A percentile compares a stretch with the other conserved stretches of the same genome.
These are phyloP conservation scores for Xanthia icteritia DNA, from an alignment of 2,888 invertebrate genomes.

Conservation along the genomic window DNA sequence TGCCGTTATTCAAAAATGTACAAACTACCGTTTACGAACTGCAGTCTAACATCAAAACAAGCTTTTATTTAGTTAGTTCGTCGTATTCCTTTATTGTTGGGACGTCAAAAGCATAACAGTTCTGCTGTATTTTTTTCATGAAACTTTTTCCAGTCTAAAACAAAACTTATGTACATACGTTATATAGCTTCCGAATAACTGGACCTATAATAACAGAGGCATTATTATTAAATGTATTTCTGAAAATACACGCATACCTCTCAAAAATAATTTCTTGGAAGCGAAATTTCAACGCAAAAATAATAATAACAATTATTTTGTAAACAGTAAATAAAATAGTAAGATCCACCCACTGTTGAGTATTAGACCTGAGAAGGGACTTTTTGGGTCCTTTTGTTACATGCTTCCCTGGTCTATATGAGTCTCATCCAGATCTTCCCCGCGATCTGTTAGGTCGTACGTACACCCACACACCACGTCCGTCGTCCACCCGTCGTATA, in stretches of 20 bases:
- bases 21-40: not conserved
- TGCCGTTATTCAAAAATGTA: not conserved
- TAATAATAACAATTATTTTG: not conserved
- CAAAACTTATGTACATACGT: not conserved
- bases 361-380: too few relatives aligned
- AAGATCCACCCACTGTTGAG: not conserved
- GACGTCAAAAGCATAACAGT: conserved; percentile 7
- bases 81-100: conserved; percentile 10
- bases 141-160: conserved; percentile 6
- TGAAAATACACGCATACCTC: not conserved
- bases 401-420: not conserved
- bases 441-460: not conserved
- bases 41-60: not conserved
- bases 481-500: not conserved
- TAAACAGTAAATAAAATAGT: not conserved
- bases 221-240: not conserved
- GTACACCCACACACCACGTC: too few relatives aligned
- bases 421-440: not conserved
- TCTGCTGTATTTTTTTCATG: not conserved
- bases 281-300: not conserved
- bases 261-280: not conserved
- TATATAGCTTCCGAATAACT: conserved; percentile 3
- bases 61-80: conserved; percentile 14
- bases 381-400: too few relatives aligned
- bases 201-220: not conserved